Evolutionary conservation across 2,888 invertebrate species (phyloP), one percentile per base, ranked within the genome.

Genomic region (Aleiodes leptofemur): DNA sequence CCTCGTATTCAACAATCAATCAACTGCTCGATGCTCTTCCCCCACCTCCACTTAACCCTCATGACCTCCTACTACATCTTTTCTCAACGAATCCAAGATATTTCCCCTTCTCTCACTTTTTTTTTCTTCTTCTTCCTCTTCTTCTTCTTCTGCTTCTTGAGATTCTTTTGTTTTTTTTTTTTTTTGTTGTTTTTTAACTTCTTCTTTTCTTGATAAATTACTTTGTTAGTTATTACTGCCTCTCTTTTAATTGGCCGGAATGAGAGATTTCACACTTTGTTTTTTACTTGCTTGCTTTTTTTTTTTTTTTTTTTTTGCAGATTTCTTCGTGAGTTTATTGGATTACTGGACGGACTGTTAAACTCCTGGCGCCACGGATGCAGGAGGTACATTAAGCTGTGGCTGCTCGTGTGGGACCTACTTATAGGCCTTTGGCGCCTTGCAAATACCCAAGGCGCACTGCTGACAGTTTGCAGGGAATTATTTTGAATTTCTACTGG

Each of bases 351-450:
- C n/a, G 51, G 2, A n/a, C 14, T n/a, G 3, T 68, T 31, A 68
- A 68, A 68, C 84, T 86, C 87, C 87, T 87, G 87, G 87, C 87
- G 88, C 88, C 87, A 87, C 87, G 87, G 82, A 87, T 84, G 87
- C 87, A 85, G 84, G 86, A 84, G 86, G 86, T 84, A 87, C 86
- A 88, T 88, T 88, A 87, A 87, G 83, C 83, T 85, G 86, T 86
- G 83, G 82, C 83, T 83, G 85, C 84, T 79, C 84, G 84, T 83
- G 85, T 83, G 86, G 85, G 85, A 86, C 87, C 86, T 87, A 88
- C 88, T 87, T 88, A 87, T 87, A 87, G 85, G 82, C 84, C 80
- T 83, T 23, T 81, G 83, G 83, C 85, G 84, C 82, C 82, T 82
- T 81, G 79, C 81, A 80, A 64, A 23, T 43, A 76, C 64, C 55